Evolutionary conservation across 2,888 invertebrate species (phyloP), one percentile per base, ranked within the genome.

Genomic region (Steinernema hermaphroditum): DNA sequence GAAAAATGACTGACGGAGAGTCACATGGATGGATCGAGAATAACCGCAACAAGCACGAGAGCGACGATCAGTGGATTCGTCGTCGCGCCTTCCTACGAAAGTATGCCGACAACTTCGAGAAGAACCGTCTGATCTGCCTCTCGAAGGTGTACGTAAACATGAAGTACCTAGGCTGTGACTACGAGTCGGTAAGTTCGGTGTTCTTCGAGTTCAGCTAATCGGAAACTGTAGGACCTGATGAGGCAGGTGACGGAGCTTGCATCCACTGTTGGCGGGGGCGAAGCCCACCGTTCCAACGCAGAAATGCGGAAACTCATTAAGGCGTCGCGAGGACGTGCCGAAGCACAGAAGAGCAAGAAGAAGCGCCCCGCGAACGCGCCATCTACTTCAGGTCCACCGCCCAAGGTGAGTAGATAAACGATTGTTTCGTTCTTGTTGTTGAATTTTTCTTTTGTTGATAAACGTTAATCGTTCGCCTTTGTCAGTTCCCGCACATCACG

Each of bases 41-140:
- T 2, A 34, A 69, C 29, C 74, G 74, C 12, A 27, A 29, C 32
- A 16, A 12, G 8, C 73, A 72, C 72, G 74, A 74, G 49, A 74
- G 74, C 24, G 72, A 74, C 29, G 74, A 74, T n/a, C 74, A 74
- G 74, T 74, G 74, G 74, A 22, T 34, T 32, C 41, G 73, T 19
- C 72, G 74, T 19, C 68, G 62, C 8, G n/a, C 37, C 14, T 74
- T 74, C 43, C 29, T 74, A 1, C 29, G 19, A 1, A 12, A 37
- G 14, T 46, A 74, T 43, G 73, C 54, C 54, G 68, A 22, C 24
- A 46, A 12, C 14, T 34, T 50, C 12, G 8, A 68, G 29, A 29
- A 41, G 27, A 57, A 72, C 41, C 74, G 74, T 9, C 57, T 74
- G 4, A 34, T 74, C 27, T 74, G 72, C 69, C 32, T 74, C 34